Evolutionary conservation across 1,140 invertebrate species (phyloP).

Genomic region (Nebria ingens): DNA sequence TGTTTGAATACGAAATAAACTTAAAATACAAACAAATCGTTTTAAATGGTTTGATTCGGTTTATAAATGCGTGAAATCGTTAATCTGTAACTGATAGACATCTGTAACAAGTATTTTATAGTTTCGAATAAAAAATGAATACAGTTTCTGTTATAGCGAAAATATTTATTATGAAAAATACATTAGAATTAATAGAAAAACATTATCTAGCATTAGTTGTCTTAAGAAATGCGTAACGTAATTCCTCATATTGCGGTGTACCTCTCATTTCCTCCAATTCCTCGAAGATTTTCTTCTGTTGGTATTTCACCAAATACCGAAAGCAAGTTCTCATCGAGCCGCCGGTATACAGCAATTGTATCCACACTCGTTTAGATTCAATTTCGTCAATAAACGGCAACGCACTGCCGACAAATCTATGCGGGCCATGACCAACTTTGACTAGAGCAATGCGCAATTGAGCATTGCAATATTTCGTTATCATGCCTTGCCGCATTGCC

Average conservation of each 20-base stretch:
- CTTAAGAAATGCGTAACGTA: constrained; percentile 31
- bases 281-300: constrained; percentile 36
- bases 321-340: constrained; percentile 69
- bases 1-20: too few species aligned
- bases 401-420: constrained; percentile 53
- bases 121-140: too few species aligned
- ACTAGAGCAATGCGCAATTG: constrained; percentile 61
- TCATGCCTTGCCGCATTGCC: constrained; percentile 54
- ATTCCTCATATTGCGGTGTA: constrained; percentile 32
- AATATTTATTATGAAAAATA: too few species aligned
- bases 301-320: constrained; percentile 56
- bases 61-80: too few species aligned
- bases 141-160: too few species aligned
- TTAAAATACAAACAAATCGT: too few species aligned
- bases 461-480: constrained; percentile 67
- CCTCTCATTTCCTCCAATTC: constrained; percentile 43
- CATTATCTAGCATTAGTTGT: too few species aligned
- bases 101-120: too few species aligned
- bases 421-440: constrained; percentile 57
- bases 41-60: too few species aligned
- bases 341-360: constrained; percentile 58
- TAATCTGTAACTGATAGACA: too few species aligned
- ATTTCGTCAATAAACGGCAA: constrained; percentile 55
- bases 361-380: constrained; percentile 43
- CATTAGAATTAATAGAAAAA: too few species aligned